phyloP scores from a whole-genome alignment of 2,797 vertebrate species.

The Aphelocoma californica region DNA sequence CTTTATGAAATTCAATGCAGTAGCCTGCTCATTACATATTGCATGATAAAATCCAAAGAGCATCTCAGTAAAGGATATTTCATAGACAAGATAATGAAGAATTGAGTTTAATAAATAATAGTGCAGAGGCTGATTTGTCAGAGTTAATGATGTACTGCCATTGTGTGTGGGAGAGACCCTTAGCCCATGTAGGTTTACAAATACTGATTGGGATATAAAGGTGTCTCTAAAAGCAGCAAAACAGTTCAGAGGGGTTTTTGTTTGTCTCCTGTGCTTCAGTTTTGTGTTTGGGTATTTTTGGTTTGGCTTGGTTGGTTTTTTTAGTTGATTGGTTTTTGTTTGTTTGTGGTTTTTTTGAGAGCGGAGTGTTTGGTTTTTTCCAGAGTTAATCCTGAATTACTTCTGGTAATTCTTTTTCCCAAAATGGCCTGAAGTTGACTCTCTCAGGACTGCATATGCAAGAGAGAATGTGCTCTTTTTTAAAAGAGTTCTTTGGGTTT shows the following conservation, averaged over 20 bases:
- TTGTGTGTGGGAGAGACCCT: not conserved
- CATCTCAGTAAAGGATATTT: not conserved
- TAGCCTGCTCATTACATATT: not conserved
- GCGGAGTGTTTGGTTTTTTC: not conserved
- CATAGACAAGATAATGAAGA: not conserved
- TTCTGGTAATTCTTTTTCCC: not conserved
- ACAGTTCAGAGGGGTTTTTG: not conserved
- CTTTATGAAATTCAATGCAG: not conserved
- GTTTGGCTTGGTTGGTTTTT: not conserved
- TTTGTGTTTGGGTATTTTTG: not conserved
- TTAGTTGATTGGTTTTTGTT: not conserved
- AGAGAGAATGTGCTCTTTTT: not conserved
- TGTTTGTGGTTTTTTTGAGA: not conserved
- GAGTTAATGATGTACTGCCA: not conserved
- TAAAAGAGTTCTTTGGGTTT: not conserved
- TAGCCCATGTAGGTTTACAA: not conserved
- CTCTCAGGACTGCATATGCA: not conserved
- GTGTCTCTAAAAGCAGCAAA: not conserved
- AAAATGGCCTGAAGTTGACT: not conserved
- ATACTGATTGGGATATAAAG: not conserved
- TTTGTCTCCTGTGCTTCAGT: not conserved
- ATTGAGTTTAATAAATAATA: not conserved
- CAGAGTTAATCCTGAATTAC: not conserved
- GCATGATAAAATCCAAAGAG: not conserved
- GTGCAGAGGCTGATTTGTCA: not conserved